A percentile compares a stretch with the other conserved stretches of the same genome.
phyloP scores from a whole-genome alignment of 2,797 vertebrate genomes.

The Tokudaia tokunoshimensis region DNA sequence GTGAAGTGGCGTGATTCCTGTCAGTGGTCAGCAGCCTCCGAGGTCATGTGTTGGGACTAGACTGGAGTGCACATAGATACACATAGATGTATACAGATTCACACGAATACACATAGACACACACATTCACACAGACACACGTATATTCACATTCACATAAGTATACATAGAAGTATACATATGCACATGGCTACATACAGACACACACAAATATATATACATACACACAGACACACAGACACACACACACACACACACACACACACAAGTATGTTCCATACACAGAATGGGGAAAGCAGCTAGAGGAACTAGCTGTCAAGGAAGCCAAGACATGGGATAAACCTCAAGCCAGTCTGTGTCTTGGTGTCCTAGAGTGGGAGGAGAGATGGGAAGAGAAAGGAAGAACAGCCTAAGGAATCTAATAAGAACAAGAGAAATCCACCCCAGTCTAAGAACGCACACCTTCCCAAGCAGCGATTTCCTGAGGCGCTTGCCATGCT shows the following conservation, averaged over 20 bases:
- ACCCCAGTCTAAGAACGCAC: not conserved
- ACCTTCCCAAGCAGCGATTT: not conserved
- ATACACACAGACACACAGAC: not conserved
- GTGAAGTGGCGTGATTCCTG: not conserved
- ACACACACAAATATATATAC: not conserved
- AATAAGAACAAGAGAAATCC: not conserved
- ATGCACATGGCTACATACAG: not conserved
- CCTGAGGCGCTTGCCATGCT: no score
- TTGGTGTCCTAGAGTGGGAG: not conserved
- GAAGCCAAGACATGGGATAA: not conserved
- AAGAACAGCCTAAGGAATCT: not conserved
- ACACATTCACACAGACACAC: not conserved
- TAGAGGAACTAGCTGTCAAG: fast-evolving
- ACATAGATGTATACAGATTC: not conserved
- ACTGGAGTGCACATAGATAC: not conserved
- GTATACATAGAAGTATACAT: not conserved
- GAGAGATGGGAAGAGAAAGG: not conserved
- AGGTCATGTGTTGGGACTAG: not conserved
- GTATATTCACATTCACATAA: not conserved
- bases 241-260: not conserved
- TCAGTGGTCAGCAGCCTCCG: not conserved
- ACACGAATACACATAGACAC: not conserved
- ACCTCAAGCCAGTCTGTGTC: not conserved
- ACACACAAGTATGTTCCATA: not conserved
- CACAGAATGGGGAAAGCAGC: not conserved